phyloP scores from a whole-genome alignment of 2,797 vertebrate species.

The Coregonus ussuriensis region DNA sequence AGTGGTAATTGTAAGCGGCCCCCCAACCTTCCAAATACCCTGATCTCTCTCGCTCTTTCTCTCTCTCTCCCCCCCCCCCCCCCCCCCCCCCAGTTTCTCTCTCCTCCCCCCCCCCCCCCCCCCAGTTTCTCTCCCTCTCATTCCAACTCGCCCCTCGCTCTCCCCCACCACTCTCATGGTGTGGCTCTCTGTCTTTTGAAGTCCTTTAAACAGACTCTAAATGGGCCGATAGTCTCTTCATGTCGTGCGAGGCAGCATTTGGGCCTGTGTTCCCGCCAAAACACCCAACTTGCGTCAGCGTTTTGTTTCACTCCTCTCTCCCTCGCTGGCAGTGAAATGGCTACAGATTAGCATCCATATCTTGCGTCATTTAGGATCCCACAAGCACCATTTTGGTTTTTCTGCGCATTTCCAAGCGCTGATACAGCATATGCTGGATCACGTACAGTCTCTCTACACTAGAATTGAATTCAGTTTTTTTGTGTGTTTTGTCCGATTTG shows the following conservation, averaged over 20 bases:
- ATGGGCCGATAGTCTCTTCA: conserved; percentile 54
- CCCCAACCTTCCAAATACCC: conserved; percentile 69
- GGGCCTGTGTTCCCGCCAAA: conserved; percentile 35
- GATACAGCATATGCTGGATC: conserved; percentile 32
- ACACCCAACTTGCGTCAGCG: conserved; percentile 26
- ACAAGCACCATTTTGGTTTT: conserved; percentile 16
- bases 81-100: not conserved
- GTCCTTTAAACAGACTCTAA: conserved; percentile 52
- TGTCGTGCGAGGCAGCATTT: conserved; percentile 46
- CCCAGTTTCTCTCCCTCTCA: not conserved
- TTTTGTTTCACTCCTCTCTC: conserved; percentile 67
- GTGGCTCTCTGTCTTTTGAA: conserved; percentile 52
- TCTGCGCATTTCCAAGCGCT: conserved; percentile 19
- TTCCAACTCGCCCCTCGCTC: conserved; percentile 8
- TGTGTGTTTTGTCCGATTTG: not conserved
- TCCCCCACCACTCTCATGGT: conserved; percentile 58
- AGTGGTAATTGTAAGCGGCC: conserved; percentile 77
- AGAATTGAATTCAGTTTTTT: not conserved
- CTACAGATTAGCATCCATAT: conserved; percentile 50
- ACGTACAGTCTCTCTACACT: conserved; percentile 10
- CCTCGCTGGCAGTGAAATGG: conserved; percentile 35
- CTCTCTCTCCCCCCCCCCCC: conserved; percentile 16
- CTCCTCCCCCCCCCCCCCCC: conserved; percentile 12
- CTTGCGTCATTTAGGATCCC: too few relatives aligned
- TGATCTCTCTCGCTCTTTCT: conserved; percentile 55